These are phyloP conservation scores for Pegoplata infirma DNA, from an alignment of 2,888 invertebrate species.

Conservation along the genomic window DNA sequence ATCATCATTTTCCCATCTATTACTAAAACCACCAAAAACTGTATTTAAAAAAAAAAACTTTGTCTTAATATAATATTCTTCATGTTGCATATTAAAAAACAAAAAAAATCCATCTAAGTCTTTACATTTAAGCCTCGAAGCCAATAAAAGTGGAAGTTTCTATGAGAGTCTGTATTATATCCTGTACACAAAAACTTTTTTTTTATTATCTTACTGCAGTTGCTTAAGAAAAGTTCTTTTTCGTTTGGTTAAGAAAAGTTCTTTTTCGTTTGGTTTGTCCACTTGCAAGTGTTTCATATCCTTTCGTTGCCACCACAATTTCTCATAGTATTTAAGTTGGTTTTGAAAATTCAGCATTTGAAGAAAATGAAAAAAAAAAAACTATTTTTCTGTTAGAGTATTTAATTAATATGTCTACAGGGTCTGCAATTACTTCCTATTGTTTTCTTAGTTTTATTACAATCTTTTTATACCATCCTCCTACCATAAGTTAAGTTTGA, in stretches of 20 bases:
- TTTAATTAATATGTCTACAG: conserved; percentile 60
- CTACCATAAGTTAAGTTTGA: too few relatives aligned
- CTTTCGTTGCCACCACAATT: not conserved
- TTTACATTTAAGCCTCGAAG: too few relatives aligned
- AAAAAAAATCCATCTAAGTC: too few relatives aligned
- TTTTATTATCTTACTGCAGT: too few relatives aligned
- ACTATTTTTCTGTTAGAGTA: conserved; percentile 23
- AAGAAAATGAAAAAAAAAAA: not conserved
- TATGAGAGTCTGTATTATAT: too few relatives aligned
- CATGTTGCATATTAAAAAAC: not conserved
- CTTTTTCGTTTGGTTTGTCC: too few relatives aligned
- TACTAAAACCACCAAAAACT: conserved; percentile 16
- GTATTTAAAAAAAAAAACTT: conserved; percentile 30
- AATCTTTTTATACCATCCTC: too few relatives aligned
- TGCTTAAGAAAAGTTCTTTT: too few relatives aligned
- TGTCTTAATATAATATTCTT: not conserved
- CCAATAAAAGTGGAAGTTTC: too few relatives aligned
- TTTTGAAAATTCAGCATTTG: not conserved
- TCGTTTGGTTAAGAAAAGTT: too few relatives aligned
- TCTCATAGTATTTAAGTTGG: not conserved
- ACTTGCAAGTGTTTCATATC: not conserved
- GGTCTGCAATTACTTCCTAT: conserved; percentile 44
- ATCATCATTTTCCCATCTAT: conserved; percentile 9
- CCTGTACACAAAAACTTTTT: too few relatives aligned
- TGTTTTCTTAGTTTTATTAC: too few relatives aligned